Evolutionary conservation across 2,113 vertebrate species (phyloP).

Genomic region (Chloropsis hardwickii): DNA sequence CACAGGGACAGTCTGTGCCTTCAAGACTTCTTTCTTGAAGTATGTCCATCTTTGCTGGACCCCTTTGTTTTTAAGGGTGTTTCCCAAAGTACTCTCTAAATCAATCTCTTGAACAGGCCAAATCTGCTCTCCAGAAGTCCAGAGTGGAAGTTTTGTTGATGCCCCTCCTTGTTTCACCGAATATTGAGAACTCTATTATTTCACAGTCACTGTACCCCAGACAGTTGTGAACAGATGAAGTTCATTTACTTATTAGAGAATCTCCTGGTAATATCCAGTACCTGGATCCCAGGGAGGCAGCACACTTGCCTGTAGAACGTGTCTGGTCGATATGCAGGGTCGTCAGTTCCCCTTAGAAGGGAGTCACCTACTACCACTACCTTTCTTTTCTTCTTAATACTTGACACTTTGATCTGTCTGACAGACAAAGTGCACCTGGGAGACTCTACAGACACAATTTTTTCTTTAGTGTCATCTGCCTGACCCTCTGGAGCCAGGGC

Average conservation of each 20-base stretch:
- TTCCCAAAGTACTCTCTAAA: neutral
- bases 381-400: neutral
- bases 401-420: neutral
- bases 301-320: neutral
- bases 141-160: neutral
- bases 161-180: neutral
- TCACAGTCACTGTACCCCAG: neutral
- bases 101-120: neutral
- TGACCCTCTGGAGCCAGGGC: neutral
- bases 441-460: neutral
- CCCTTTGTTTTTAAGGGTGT: neutral
- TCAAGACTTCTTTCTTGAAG: too few relatives aligned
- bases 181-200: neutral
- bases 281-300: neutral
- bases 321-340: rapidly evolving
- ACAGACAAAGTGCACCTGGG: neutral
- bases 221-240: neutral
- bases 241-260: neutral
- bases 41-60: too few relatives aligned
- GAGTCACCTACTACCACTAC: neutral
- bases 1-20: too few relatives aligned
- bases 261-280: neutral
- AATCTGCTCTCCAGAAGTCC: neutral
- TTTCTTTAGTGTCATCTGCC: neutral
- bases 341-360: neutral